A percentile compares a stretch with the other conserved stretches of the same genome.
Conservation (phyloP, 2,113 vertebrate genomes). For the Toxostoma redivivum region DNA sequence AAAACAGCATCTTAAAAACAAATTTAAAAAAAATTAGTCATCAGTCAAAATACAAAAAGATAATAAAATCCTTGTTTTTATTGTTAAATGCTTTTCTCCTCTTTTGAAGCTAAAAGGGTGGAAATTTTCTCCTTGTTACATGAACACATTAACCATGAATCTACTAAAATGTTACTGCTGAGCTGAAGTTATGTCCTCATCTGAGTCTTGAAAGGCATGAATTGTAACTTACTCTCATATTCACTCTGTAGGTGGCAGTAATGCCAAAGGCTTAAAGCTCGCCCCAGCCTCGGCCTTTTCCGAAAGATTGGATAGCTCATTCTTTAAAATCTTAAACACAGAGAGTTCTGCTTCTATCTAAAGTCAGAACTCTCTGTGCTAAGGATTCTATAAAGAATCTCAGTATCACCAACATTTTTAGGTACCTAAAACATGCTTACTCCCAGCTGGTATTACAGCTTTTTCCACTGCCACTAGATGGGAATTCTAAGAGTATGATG, state of each 20-base stretch:
- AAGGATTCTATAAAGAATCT: background rate
- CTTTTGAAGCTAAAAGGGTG: background rate
- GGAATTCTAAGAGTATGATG: background rate
- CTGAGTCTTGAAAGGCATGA: background rate
- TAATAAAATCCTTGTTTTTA: background rate
- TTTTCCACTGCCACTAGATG: background rate
- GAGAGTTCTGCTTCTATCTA: background rate
- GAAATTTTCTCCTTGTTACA: background rate
- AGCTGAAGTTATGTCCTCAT: background rate
- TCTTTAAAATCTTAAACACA: background rate
- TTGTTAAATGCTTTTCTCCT: background rate
- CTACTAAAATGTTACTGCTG: background rate
- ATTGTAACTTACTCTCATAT: background rate
- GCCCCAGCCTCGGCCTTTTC: background rate
- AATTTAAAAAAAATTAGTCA: background rate
- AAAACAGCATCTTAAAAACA: background rate
- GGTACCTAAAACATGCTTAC: fast-evolving
- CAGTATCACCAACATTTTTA: background rate
- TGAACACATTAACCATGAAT: background rate
- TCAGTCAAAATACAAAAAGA: background rate
- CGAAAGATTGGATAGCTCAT: background rate
- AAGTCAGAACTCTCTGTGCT: background rate
- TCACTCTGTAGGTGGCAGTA: conserved; percentile 48
- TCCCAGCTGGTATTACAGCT: background rate
- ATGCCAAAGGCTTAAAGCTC: background rate